Evolutionary conservation across 1,140 invertebrate species (phyloP).

Genomic region (Cardiocondyla obscurior): DNA sequence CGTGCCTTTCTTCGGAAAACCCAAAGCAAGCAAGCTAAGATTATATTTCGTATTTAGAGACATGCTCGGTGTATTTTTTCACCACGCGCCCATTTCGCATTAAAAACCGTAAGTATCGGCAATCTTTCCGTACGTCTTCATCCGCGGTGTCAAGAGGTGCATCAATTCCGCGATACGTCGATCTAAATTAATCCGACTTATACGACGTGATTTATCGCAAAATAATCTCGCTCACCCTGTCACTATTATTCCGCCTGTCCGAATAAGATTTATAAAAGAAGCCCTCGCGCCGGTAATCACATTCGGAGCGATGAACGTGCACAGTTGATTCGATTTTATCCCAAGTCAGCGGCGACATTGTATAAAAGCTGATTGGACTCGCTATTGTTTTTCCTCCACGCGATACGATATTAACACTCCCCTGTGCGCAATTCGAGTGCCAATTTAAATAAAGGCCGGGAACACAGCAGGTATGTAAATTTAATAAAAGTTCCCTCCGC

Average conservation of each 20-base stretch:
- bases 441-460: constrained; percentile 41
- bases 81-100: not conserved
- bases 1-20: not conserved
- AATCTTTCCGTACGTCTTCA: too few relatives aligned
- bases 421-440: constrained; percentile 17
- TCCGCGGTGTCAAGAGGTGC: too few relatives aligned
- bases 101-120: not conserved
- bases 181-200: not conserved
- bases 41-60: not conserved
- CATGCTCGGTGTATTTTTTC: too few relatives aligned
- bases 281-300: not conserved
- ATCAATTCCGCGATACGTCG: not conserved
- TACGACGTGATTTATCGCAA: not conserved
- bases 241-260: not conserved
- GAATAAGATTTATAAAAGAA: not conserved
- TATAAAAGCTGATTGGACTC: not conserved
- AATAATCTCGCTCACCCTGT: not conserved
- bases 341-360: not conserved
- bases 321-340: not conserved
- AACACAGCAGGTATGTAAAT: constrained; percentile 43
- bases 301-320: not conserved
- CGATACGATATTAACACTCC: constrained; percentile 9
- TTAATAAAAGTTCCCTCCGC: constrained; percentile 50
- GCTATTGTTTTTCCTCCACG: constrained; percentile 3
- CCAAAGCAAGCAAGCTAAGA: not conserved